Percentiles rank a stretch among this genome's conserved stretches.
phyloP scores from a whole-genome alignment of 2,888 invertebrate species.

The Macrophya annulata region DNA sequence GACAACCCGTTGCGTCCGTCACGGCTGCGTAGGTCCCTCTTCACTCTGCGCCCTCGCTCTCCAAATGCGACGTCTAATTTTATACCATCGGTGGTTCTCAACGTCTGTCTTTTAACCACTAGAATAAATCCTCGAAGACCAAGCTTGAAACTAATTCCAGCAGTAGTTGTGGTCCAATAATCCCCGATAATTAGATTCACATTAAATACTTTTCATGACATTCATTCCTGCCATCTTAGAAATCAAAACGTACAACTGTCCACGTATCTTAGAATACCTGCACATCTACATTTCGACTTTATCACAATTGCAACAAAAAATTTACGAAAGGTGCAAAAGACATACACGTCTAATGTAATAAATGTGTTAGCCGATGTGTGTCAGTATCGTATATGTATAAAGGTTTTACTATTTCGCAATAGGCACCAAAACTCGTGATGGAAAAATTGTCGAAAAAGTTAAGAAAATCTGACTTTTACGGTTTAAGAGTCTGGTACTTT shows the following conservation, averaged over 20 bases:
- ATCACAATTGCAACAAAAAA: background rate
- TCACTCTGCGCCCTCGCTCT: conserved; percentile 47
- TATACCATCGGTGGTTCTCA: conserved; percentile 51
- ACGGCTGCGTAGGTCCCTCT: conserved; percentile 51
- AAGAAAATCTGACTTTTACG: background rate
- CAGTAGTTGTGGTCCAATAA: background rate
- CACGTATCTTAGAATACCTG: background rate
- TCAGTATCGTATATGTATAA: background rate
- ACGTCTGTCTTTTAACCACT: conserved; percentile 29
- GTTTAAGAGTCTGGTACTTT: background rate
- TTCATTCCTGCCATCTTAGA: background rate
- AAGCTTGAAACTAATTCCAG: conserved; percentile 36
- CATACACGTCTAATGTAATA: background rate
- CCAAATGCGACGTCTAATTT: conserved; percentile 56
- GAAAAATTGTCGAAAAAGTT: background rate
- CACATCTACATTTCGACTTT: background rate
- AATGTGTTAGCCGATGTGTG: background rate
- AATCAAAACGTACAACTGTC: background rate
- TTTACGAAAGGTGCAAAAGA: background rate
- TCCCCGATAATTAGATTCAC: background rate
- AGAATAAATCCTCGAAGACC: conserved; percentile 40
- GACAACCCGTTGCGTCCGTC: conserved; percentile 45
- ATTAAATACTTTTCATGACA: background rate
- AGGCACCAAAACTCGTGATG: background rate
- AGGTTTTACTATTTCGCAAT: background rate